These are phyloP conservation scores for Cephus sareptanus DNA, from an alignment of 2,888 invertebrate species.

Conservation along the genomic window DNA sequence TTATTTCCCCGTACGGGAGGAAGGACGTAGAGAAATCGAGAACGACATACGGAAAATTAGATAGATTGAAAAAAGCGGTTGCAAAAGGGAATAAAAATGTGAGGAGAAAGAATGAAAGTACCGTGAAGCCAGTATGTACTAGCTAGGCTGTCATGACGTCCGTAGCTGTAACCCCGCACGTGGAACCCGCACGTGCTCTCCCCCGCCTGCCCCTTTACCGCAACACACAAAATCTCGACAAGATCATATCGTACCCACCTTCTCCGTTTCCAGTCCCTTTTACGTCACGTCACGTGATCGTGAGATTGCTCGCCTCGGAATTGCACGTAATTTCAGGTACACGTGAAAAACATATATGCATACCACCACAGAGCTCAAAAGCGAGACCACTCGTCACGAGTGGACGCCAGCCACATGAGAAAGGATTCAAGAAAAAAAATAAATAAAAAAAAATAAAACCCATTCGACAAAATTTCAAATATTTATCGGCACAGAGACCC, in stretches of 20 bases:
- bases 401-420: neutral
- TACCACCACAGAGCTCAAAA: neutral
- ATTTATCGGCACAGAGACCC: neutral
- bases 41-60: neutral
- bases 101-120: neutral
- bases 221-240: neutral
- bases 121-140: neutral
- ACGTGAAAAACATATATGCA: neutral
- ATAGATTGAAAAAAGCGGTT: neutral
- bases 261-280: neutral
- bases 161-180: neutral
- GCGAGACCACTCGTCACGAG: neutral
- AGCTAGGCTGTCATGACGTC: neutral
- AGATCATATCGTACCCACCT: neutral
- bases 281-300: neutral
- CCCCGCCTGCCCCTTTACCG: neutral
- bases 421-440: neutral
- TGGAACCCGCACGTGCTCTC: conserved; percentile 1
- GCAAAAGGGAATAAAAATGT: neutral
- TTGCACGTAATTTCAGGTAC: neutral
- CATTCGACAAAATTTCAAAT: neutral
- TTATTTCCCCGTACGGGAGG: too few species aligned
- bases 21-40: too few species aligned
- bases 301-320: neutral
- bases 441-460: neutral